Percentiles rank a stretch among this genome's conserved stretches.
Evolutionary conservation across 2,113 vertebrate species (phyloP).

Genomic region (Mola mola): DNA sequence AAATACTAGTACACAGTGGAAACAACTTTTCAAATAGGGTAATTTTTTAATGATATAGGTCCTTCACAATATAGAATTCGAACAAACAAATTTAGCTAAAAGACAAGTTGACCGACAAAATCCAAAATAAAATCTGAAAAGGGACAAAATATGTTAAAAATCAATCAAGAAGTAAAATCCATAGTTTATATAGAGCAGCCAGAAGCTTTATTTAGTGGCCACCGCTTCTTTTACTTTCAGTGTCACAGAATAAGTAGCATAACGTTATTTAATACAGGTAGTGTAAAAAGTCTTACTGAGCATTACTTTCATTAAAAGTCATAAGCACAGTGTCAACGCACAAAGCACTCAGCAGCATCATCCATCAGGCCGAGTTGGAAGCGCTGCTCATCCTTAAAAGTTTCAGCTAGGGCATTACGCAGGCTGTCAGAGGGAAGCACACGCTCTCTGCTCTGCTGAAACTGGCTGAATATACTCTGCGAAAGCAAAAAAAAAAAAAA

Average conservation of each 20-base stretch:
- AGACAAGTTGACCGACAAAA: not conserved
- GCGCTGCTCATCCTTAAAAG: conserved; percentile 96
- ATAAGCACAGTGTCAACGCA: conserved; percentile 73
- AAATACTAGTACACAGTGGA: no score
- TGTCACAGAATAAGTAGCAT: conserved; percentile 6
- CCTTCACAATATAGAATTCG: not conserved
- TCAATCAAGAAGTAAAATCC: not conserved
- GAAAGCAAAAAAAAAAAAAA: not conserved
- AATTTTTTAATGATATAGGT: not conserved
- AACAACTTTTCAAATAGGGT: not conserved
- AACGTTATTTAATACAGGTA: no score
- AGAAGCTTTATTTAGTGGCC: no score
- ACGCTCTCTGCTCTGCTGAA: conserved; percentile 95
- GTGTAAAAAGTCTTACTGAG: no score
- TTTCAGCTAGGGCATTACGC: conserved; percentile 93
- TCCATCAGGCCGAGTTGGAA: conserved; percentile 99
- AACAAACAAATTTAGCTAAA: not conserved
- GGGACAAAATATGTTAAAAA: no score
- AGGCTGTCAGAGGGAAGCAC: conserved; percentile 94
- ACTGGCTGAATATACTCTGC: conserved; percentile 95
- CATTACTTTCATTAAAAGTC: conserved; percentile 24
- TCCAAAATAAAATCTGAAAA: no score
- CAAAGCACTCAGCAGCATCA: conserved; percentile 98
- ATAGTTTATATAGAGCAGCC: not conserved
- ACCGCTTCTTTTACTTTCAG: conserved; percentile 6